These are phyloP conservation scores for Suricata suricatta DNA, from an alignment of 2,113 vertebrate genomes.

Conservation along the genomic window DNA sequence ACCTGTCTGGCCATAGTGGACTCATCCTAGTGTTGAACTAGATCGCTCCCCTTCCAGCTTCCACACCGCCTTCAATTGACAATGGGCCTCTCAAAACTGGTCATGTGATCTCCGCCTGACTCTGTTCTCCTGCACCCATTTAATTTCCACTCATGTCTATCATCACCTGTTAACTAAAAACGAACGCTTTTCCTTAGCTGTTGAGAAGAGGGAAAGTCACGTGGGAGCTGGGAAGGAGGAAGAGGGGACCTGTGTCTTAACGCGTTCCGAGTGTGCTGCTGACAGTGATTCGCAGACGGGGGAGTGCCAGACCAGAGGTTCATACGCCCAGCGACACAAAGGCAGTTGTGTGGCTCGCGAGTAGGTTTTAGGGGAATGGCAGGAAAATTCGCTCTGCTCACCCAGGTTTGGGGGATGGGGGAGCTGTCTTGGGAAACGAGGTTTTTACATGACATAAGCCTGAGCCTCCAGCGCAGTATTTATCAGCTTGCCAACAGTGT, in stretches of 20 bases:
- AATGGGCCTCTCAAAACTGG: not conserved
- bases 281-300: not conserved
- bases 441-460: not conserved
- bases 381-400: not conserved
- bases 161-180: not conserved
- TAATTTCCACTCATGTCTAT: not conserved
- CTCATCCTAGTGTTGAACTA: too few species aligned
- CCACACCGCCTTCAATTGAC: fast-evolving
- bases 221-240: not conserved
- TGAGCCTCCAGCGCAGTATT: not conserved
- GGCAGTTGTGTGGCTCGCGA: not conserved
- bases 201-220: not conserved
- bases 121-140: not conserved
- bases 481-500: not conserved
- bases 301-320: not conserved
- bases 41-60: not conserved
- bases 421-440: not conserved
- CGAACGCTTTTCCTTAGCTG: not conserved
- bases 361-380: not conserved
- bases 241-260: too few species aligned
- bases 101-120: not conserved
- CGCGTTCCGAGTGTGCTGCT: fast-evolving
- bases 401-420: not conserved
- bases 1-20: not conserved
- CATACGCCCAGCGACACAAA: not conserved